phyloP scores from a whole-genome alignment of 2,888 invertebrate genomes.

The Epicampocera succincta region DNA sequence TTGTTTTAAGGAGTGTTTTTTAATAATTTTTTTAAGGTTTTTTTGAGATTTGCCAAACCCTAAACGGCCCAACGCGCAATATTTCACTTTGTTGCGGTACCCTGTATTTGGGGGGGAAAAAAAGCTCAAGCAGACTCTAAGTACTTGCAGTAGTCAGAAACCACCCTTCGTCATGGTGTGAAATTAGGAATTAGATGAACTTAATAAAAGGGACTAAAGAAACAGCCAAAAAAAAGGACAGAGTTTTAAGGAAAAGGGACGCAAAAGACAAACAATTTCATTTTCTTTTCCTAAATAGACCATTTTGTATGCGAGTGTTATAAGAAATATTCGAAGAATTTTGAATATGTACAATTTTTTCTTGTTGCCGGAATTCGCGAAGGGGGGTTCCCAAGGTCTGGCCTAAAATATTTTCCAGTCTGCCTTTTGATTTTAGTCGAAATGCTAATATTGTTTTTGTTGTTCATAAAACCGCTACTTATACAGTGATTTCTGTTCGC shows the following conservation, averaged over 20 bases:
- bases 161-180: constrained; percentile 67
- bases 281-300: constrained; percentile 10
- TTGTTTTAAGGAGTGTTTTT: too few relatives aligned
- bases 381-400: constrained; percentile 51
- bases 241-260: constrained; percentile 6
- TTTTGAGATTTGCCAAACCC: too few relatives aligned
- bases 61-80: too few relatives aligned
- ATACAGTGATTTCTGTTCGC: constrained; percentile 66
- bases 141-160: constrained; percentile 24
- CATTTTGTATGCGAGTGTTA: neutral
- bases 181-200: constrained; percentile 66
- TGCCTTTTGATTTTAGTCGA: constrained; percentile 5
- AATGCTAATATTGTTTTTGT: constrained; percentile 25
- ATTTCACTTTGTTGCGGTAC: too few relatives aligned
- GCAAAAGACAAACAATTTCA: constrained; percentile 21
- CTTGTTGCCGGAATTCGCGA: neutral
- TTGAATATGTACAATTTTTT: constrained; percentile 36
- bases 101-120: too few relatives aligned
- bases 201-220: constrained; percentile 52
- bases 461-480: constrained; percentile 62
- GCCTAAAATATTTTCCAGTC: constrained; percentile 32
- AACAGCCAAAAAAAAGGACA: neutral
- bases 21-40: too few relatives aligned
- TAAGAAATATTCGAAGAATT: constrained; percentile 59
- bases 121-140: too few relatives aligned